Evolutionary conservation across 1,140 invertebrate genomes (phyloP), one percentile per base, ranked within the genome.

Genomic region (Panulirus ornatus): DNA sequence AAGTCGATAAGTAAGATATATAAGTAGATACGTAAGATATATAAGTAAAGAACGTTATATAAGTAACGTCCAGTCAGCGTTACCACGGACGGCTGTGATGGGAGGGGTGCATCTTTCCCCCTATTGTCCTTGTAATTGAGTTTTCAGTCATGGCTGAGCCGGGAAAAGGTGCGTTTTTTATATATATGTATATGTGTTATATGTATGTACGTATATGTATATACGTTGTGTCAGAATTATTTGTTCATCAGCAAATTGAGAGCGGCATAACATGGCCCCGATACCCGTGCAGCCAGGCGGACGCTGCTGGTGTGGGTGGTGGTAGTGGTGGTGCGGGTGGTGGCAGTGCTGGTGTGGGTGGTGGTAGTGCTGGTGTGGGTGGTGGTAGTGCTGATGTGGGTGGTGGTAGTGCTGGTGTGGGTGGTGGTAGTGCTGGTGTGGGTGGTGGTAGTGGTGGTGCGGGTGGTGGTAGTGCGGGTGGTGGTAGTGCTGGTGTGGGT

Each of bases 201-300:
- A n/a, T n/a, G n/a, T n/a, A n/a, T n/a, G n/a, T n/a, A n/a, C n/a
- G n/a, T n/a, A n/a, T n/a, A n/a, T n/a, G n/a, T n/a, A 34, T 40
- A 75, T 75, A 36, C 8, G 71, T 75, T 36, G 71, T 34, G 16
- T 34, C 11, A 34, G 34, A 2, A 75, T n/a, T 75, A 40, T 75
- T 75, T 75, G 71, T 40, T 19, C 70, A 30, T n/a, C 73, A 76
- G 38, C 38, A 76, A 76, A 76, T 76, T 76, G 73, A 38, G 27
- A 34, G 73, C 38, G 73, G 44, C 73, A 42, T 42, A 16, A n/a
- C 2, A 38, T 22, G 38, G 38, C 73, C 44, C 44, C 42, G 34
- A 76, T 76, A 42, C 42, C 34, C 73, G 16, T 38, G 0, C 73
- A 44, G n/a, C 38, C 38, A 42, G 14, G 73, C 16, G 63, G 73